phyloP scores from a whole-genome alignment of 2,888 invertebrate species.

The Phortica magna region DNA sequence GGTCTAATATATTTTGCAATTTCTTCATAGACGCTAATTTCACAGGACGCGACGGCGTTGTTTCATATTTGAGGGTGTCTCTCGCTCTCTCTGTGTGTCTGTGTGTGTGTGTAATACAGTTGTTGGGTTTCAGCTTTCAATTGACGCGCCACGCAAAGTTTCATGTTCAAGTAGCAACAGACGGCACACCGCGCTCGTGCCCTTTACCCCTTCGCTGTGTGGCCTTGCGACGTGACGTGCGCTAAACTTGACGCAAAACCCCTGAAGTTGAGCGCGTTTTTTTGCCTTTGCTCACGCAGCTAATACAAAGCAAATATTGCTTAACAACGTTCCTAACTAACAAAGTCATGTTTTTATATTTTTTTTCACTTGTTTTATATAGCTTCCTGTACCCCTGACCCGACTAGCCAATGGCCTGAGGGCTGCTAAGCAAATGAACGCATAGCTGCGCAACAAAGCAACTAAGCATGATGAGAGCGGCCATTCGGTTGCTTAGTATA shows the following conservation, averaged over 20 bases:
- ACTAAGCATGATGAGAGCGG: too few relatives aligned
- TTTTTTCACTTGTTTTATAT: too few relatives aligned
- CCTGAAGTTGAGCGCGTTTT: too few relatives aligned
- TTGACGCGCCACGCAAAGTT: not conserved
- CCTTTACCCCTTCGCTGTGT: not conserved
- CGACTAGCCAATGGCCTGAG: too few relatives aligned
- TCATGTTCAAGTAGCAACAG: conserved; percentile 26
- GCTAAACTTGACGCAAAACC: conserved; percentile 38
- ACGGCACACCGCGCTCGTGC: too few relatives aligned
- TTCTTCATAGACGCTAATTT: conserved; percentile 71
- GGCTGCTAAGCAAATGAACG: too few relatives aligned
- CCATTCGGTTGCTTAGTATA: too few relatives aligned
- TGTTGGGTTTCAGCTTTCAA: not conserved
- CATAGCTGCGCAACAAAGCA: too few relatives aligned
- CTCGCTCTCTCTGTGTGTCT: not conserved
- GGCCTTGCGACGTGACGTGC: conserved; percentile 44
- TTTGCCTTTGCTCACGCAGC: too few relatives aligned
- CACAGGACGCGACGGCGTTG: conserved; percentile 51
- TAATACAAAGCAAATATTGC: conserved; percentile 66
- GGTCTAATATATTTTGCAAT: conserved; percentile 74
- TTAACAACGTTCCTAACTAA: conserved; percentile 34
- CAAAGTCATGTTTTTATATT: too few relatives aligned
- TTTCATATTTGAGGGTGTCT: too few relatives aligned
- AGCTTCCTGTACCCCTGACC: too few relatives aligned
- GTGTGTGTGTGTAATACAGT: not conserved